Conservation (phyloP, 2,113 vertebrate genomes). For the Butastur rufipennis region DNA sequence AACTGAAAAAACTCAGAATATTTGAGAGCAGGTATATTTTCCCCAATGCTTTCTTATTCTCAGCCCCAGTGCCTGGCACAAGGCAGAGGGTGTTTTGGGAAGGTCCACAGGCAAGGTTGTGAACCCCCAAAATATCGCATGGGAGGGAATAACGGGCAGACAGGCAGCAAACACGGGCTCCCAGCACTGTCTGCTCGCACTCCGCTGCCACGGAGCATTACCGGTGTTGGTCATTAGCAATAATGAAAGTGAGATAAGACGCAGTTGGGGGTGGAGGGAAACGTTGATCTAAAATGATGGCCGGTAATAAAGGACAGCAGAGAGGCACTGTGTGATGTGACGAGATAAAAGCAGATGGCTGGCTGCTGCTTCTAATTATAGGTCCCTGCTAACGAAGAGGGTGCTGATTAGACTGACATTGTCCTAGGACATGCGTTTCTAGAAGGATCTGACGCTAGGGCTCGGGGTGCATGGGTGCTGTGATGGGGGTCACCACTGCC, state of each 20-base stretch:
- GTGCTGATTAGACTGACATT: constrained; percentile 9
- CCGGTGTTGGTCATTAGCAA: not conserved
- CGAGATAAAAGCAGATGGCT: constrained; percentile 40
- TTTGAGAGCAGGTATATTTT: not conserved
- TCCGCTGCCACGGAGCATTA: rapidly evolving
- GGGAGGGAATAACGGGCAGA: not conserved
- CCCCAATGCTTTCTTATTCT: not conserved
- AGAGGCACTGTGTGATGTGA: not conserved
- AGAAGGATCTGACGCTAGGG: not conserved
- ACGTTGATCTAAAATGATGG: not conserved
- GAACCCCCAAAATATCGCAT: not conserved
- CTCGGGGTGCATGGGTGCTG: not conserved
- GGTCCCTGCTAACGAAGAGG: constrained; percentile 3
- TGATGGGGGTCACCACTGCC: not conserved
- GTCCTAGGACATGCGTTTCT: not conserved
- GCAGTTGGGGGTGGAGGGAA: not conserved
- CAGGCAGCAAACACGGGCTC: not conserved
- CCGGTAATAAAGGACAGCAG: not conserved
- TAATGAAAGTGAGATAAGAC: constrained; percentile 1
- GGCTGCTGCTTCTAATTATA: constrained; percentile 60
- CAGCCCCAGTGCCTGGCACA: rapidly evolving
- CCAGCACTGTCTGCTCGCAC: not conserved
- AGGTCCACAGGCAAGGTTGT: not conserved
- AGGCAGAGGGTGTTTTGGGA: not conserved
- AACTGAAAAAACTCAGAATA: not conserved